Conservation (phyloP, 2,797 vertebrate genomes). For the Lacerta bilineata region DNA sequence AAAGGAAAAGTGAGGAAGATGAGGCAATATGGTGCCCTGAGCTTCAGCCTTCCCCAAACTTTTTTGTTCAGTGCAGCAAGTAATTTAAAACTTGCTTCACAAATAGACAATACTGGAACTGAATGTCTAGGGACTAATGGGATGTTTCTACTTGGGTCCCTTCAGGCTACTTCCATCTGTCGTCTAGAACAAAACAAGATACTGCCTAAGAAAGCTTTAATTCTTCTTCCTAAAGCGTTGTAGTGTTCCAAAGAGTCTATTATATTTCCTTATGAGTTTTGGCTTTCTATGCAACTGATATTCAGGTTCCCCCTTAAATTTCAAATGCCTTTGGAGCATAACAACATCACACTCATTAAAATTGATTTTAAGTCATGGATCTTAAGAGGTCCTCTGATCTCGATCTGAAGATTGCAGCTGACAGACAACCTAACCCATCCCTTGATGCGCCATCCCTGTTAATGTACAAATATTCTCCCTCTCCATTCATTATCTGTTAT, state of each 20-base stretch:
- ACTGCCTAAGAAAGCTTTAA: neutral
- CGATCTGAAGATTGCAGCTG: constrained; percentile 2
- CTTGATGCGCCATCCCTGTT: neutral
- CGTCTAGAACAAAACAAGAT: neutral
- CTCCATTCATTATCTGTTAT: constrained; percentile 55
- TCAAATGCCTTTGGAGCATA: constrained; percentile 54
- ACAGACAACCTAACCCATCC: neutral
- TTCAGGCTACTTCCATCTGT: neutral
- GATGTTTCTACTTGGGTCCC: neutral
- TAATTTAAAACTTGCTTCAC: neutral
- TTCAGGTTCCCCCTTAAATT: constrained; percentile 62
- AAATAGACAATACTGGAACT: neutral
- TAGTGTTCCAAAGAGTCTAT: neutral
- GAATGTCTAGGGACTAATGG: neutral
- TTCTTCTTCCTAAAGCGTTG: neutral
- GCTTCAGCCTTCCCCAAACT: neutral
- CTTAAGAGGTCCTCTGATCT: neutral
- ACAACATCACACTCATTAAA: neutral
- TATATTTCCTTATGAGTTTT: constrained; percentile 60
- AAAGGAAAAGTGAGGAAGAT: neutral
- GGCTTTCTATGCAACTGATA: constrained; percentile 58
- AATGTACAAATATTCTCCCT: constrained; percentile 1
- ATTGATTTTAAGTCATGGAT: neutral
- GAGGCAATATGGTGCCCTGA: neutral
- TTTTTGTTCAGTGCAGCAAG: neutral